These are phyloP conservation scores for Rhagophthalmus giganteus DNA, from an alignment of 2,888 invertebrate genomes.

Conservation along the genomic window DNA sequence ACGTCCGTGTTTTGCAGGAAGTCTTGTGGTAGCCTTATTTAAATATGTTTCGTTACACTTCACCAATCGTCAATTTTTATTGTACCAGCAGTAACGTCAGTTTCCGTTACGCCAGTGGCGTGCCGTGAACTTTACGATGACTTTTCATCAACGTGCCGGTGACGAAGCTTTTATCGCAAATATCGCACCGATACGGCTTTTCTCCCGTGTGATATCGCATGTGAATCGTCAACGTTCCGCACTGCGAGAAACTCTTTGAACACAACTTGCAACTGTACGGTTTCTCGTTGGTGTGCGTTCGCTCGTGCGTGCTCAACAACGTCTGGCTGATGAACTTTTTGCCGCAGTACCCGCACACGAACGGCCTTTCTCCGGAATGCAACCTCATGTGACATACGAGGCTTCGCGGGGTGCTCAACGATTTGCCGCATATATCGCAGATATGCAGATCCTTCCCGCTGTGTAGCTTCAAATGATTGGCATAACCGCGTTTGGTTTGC, in stretches of 20 bases:
- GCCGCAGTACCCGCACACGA: conserved; percentile 43
- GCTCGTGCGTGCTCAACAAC: conserved; percentile 48
- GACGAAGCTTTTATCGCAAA: conserved; percentile 61
- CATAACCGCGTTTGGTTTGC: background rate
- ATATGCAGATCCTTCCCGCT: no score
- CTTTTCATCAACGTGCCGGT: conserved; percentile 5
- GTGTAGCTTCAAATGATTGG: conserved; percentile 35
- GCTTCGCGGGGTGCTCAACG: conserved; percentile 43
- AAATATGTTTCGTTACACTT: no score
- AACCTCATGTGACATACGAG: conserved; percentile 43
- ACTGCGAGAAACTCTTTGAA: conserved; percentile 61
- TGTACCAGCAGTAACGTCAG: no score
- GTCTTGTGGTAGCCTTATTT: no score
- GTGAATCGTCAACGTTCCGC: conserved; percentile 61
- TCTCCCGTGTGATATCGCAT: conserved; percentile 63
- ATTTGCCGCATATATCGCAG: conserved; percentile 47
- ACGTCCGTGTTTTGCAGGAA: no score
- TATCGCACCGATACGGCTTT: conserved; percentile 62
- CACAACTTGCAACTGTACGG: conserved; percentile 46
- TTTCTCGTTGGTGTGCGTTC: conserved; percentile 51
- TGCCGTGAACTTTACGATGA: conserved; percentile 5
- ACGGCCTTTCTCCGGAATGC: conserved; percentile 47
- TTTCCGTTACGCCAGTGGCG: no score
- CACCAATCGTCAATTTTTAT: no score
- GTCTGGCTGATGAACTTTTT: conserved; percentile 45